phyloP scores from a whole-genome alignment of 2,888 invertebrate species.

The Caenorhabditis sp. region DNA sequence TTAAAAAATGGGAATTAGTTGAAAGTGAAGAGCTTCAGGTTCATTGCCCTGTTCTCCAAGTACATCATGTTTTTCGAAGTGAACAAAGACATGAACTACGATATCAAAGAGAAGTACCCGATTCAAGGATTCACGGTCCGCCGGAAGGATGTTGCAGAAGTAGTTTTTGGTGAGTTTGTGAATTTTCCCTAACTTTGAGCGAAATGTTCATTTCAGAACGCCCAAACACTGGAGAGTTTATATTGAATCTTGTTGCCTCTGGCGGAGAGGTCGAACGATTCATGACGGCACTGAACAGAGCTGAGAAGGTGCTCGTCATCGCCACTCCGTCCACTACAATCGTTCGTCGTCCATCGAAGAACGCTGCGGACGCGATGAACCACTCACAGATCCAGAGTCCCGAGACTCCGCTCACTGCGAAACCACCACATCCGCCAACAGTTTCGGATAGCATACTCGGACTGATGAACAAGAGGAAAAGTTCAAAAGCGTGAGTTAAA shows the following conservation, averaged over 20 bases:
- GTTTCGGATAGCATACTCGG: no score
- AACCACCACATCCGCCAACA: conserved; percentile 42
- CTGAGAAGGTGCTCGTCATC: conserved; percentile 50
- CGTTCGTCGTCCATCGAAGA: conserved; percentile 36
- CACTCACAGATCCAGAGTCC: conserved; percentile 10
- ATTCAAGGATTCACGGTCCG: conserved; percentile 35
- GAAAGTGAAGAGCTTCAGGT: conserved; percentile 82
- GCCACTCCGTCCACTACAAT: conserved; percentile 6
- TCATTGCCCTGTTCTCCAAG: conserved; percentile 91
- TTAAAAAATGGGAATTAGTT: background rate
- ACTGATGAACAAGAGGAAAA: conserved; percentile 36
- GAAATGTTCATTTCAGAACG: conserved; percentile 24
- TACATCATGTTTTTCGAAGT: conserved; percentile 91
- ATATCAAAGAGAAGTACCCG: conserved; percentile 48
- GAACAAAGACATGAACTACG: conserved; percentile 92
- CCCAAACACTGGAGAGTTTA: conserved; percentile 31
- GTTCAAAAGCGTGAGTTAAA: conserved; percentile 48
- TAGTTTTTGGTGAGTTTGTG: conserved; percentile 42
- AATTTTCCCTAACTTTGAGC: background rate
- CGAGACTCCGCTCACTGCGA: conserved; percentile 33
- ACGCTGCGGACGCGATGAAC: conserved; percentile 24
- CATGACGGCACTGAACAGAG: conserved; percentile 54
- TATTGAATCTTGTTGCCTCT: conserved; percentile 19
- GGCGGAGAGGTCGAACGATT: conserved; percentile 62
- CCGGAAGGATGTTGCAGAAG: conserved; percentile 24